Evolutionary conservation across 2,113 vertebrate genomes (phyloP), one percentile per base, ranked within the genome.

Genomic region (Sitta europaea): DNA sequence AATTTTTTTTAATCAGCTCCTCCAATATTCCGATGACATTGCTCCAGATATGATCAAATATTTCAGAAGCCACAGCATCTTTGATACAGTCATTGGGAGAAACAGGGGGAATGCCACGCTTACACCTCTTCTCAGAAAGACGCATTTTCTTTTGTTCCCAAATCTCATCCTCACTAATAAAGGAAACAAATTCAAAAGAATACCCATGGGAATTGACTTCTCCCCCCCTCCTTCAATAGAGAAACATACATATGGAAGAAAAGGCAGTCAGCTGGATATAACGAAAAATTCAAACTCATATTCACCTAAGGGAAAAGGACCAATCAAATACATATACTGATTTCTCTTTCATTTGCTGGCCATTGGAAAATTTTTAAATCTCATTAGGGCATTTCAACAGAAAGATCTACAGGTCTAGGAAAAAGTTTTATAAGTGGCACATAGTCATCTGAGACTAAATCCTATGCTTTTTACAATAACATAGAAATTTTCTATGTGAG

Each of bases 21-120:
- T 97, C 96, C 94, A 98, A 21, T 29, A 97, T 87, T 66, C 91
- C 96, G 66, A 98, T 97, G 57, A 98, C 62, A 73, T 68, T 92
- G 62, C 68, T 97, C 98, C 98, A 99, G 73, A 98, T 82, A 11
- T 73, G 54, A 96, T 99, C 98, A 95, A 99, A 99, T 14, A 98
- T 92, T 95, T 98, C 98, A 28, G 98, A 98, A n/a, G 93, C 95
- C 79, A 98, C 98, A 0, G 98, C 86, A 15, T 98, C 98, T 97
- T 94, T 97, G 83, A 98, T 97, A 80, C 98, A 99, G 92, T 98
- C 98, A 27, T 96, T 96, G 22, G 98, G 98, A n/a, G 98, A 99
- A 40, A 99, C 67, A 3, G 98, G 98, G 35, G 98, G 98, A 83
- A 99, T 97, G 36, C 98, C 98, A 12, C 74, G 80, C 61, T 97